Base-by-base conservation (phyloP, 1,140 invertebrate species). In the Drosophila prosaltans region DNA sequence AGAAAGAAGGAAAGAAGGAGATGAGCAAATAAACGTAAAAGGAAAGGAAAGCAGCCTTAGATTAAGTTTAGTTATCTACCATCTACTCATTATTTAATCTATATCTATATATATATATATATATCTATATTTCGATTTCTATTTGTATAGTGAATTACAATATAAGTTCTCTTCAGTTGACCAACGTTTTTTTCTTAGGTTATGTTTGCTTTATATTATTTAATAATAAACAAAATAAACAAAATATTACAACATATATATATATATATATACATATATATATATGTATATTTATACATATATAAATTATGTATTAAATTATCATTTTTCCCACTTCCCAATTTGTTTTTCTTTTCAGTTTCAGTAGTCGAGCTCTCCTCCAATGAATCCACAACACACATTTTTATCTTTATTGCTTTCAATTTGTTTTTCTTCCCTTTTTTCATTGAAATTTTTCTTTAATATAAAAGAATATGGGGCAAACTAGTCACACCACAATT, bases 71-170 rank as follows among this genome's bases (percentile, higher is more conserved):
- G 69, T 59, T 28, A 63, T 66, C 75, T 72, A 65, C 43, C 62
- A 72, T 77, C 65, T 81, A 80, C 72, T 81, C 73, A 81, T 81
- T 81, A 80, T 81, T 81, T 81, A 72, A 81, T 77, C 76, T 68
- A 68, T 60, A 66, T 81, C 72, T 71, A 36, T 48, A 57, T 65
- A 65, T 78, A 41, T 54, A 77, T 65, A 36, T 36, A 30, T 30
- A 30, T 30, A 30, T 30, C 28, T 65, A 70, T 65, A 69, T 78
- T 78, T 72, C 57, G 58, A 73, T 60, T 26, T 51, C 45, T 51
- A 51, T 51, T 51, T 51, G 45, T 51, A 51, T 51, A 51, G 45
- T 51, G 2, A 51, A 51, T 51, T 51, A 51, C 3, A 0, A 0
- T 7, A 51, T 51, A 51, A 51, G 45, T 51, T 51, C 21, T 51